Base-by-base conservation (phyloP, 1,140 invertebrate genomes). In the Lordiphosa stackelbergi region DNA sequence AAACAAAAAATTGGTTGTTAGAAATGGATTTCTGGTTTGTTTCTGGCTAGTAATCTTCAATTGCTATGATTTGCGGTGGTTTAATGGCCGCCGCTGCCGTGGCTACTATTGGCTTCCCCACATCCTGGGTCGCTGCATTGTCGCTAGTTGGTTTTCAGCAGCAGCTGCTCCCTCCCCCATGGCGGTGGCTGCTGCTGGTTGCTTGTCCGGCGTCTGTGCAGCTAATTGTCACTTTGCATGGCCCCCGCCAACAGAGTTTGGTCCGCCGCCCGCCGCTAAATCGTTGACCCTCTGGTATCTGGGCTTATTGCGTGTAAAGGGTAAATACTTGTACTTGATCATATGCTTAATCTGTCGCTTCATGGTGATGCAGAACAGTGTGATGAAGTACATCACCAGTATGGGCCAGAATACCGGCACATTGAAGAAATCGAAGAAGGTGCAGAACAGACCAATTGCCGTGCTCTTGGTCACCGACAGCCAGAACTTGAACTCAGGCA, bases 401-500 rank as follows among this genome's bases (percentile, higher is more conserved):
- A 99, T 99, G 42, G 98, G 98, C 98, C 98, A 99, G 89, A 99
- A 99, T 73, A 99, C 98, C 85, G 98, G 98, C 87, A 99, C 94
- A 91, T 99, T 98, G 88, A 99, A 98, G 69, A 95, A 94, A 85
- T 99, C 97, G 88, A 99, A 99, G 88, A 98, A 96, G 48, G 98
- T 99, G 89, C 96, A 98, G 65, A 94, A 90, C 75, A 97, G 91
- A 24, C 94, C 96, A 70, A 99, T 91, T 2, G 96, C 48, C n/a
- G 97, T 98, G 45, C 97, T 97, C 88, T 97, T 99, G 36, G 95
- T 94, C 43, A 98, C 95, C 70, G 97, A 98, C 81, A 98, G 94
- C 98, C 98, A 99, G 89, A 99, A 99, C 90, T 99, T 99, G 88
- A 99, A 99, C 91, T 99, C 98, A 28, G 98, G 98, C 86, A 99